Evolutionary conservation across 2,888 invertebrate species (phyloP).

Genomic region (Leptinotarsa rubiginosa): DNA sequence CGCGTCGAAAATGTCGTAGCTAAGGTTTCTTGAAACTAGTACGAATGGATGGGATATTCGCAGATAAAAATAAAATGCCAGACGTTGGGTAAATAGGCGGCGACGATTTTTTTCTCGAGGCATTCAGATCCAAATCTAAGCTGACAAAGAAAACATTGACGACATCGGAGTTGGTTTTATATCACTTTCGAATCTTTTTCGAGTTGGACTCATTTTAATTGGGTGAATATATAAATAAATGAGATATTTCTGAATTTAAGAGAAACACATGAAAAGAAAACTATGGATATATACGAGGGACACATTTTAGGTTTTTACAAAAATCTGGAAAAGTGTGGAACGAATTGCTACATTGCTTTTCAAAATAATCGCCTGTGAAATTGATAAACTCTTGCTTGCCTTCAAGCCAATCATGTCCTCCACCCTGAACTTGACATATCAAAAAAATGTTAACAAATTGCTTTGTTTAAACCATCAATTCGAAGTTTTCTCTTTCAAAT

Average conservation of each 20-base stretch:
- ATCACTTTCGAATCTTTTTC: not conserved
- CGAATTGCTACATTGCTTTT: too few relatives aligned
- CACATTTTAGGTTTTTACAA: too few relatives aligned
- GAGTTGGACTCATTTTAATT: not conserved
- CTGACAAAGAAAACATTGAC: not conserved
- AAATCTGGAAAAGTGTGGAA: too few relatives aligned
- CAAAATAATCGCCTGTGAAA: too few relatives aligned
- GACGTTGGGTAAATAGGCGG: conserved; percentile 12
- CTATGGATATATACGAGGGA: too few relatives aligned
- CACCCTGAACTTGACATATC: too few relatives aligned
- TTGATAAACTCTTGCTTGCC: too few relatives aligned
- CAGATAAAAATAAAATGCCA: conserved; percentile 15
- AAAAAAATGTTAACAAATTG: too few relatives aligned
- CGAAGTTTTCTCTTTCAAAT: too few relatives aligned
- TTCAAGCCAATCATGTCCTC: too few relatives aligned
- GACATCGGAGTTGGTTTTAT: not conserved
- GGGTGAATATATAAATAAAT: not conserved
- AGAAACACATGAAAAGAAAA: not conserved
- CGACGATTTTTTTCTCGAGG: not conserved
- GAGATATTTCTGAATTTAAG: not conserved
- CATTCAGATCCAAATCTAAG: not conserved
- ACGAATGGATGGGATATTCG: conserved; percentile 8
- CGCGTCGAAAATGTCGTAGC: conserved; percentile 27
- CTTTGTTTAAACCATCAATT: too few relatives aligned
- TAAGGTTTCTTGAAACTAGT: conserved; percentile 21